phyloP scores from a whole-genome alignment of 2,113 vertebrate genomes.

The Ceyx margarethae region DNA sequence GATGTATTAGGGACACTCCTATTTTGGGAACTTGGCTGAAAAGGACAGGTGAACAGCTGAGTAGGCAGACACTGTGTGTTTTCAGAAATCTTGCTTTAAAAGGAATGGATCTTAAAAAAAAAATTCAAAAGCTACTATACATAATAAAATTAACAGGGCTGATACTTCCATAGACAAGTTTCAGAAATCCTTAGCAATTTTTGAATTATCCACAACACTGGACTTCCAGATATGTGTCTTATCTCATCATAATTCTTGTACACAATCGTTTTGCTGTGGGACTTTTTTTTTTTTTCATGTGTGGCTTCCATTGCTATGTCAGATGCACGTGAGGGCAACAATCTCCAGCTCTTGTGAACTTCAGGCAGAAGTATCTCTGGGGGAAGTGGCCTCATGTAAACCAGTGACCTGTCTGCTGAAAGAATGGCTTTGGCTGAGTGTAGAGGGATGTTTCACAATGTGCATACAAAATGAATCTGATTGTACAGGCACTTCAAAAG shows the following conservation, averaged over 20 bases:
- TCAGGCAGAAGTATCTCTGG: background rate
- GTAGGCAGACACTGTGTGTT: background rate
- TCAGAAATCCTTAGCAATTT: background rate
- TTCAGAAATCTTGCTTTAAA: background rate
- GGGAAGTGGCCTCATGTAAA: background rate
- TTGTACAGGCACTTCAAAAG: background rate
- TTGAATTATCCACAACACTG: background rate
- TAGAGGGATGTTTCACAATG: accelerated
- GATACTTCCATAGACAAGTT: background rate
- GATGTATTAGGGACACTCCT: background rate
- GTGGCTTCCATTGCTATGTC: background rate
- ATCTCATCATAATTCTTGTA: background rate
- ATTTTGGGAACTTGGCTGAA: background rate
- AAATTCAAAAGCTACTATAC: background rate
- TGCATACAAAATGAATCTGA: background rate
- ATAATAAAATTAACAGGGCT: background rate
- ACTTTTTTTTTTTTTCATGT: background rate
- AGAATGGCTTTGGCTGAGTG: background rate
- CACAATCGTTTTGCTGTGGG: background rate
- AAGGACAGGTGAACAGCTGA: background rate
- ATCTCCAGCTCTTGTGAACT: background rate
- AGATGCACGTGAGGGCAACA: background rate
- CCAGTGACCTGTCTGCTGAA: background rate
- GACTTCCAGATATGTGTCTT: background rate
- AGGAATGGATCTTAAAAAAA: background rate